These are phyloP conservation scores for Limnephilus marmoratus DNA, from an alignment of 2,888 invertebrate species.

Conservation along the genomic window DNA sequence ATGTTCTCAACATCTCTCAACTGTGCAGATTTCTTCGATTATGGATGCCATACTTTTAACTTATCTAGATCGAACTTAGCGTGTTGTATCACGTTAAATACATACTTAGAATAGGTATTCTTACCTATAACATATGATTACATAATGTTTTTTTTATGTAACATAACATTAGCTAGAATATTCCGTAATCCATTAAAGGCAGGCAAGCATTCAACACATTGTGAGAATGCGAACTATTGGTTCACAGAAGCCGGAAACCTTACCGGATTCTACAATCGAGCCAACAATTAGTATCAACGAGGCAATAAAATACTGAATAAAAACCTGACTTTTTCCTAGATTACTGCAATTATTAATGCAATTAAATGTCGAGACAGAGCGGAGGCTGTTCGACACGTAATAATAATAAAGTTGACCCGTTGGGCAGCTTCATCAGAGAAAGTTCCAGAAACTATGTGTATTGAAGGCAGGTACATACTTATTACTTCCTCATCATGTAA, in stretches of 20 bases:
- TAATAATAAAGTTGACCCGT: background rate
- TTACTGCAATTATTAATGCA: background rate
- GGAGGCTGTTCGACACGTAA: background rate
- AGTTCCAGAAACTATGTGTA: constrained; percentile 18
- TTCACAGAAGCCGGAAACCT: background rate
- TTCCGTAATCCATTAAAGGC: background rate
- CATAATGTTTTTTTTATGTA: background rate
- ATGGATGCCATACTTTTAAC: too few species aligned
- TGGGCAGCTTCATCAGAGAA: constrained; percentile 26
- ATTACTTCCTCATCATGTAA: constrained; percentile 23
- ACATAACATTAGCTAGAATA: background rate
- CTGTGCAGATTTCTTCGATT: too few species aligned
- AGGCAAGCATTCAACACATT: background rate
- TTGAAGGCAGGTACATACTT: background rate
- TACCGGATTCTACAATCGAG: background rate
- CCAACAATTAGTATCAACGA: background rate
- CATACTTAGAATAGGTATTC: background rate
- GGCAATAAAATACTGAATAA: background rate
- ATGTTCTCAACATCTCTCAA: too few species aligned
- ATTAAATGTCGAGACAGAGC: background rate
- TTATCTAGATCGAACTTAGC: background rate
- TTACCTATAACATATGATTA: background rate
- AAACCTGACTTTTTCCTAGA: background rate
- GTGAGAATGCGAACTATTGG: background rate
- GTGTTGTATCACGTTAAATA: background rate